These are phyloP conservation scores for Varecia variegata DNA, from an alignment of 2,797 vertebrate genomes.

Conservation along the genomic window DNA sequence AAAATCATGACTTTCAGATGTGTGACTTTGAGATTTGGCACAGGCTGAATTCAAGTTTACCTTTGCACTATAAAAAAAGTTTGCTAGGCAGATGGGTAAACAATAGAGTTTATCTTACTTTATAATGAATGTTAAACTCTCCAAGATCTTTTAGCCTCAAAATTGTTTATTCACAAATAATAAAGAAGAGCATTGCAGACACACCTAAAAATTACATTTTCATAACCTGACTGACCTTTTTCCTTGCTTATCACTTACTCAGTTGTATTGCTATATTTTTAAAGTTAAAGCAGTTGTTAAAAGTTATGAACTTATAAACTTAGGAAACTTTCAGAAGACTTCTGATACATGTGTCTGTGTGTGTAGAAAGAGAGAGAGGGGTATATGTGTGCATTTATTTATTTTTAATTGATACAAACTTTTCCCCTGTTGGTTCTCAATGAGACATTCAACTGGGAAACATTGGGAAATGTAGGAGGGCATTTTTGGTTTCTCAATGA, in stretches of 20 bases:
- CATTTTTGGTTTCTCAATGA: neutral
- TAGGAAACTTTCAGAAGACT: neutral
- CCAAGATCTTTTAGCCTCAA: conserved; percentile 6
- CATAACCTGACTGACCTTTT: neutral
- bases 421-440: neutral
- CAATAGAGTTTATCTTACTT: conserved; percentile 31
- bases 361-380: neutral
- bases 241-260: neutral
- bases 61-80: conserved; percentile 44
- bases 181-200: neutral
- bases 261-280: conserved; percentile 4
- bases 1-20: conserved; percentile 38
- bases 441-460: neutral
- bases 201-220: neutral
- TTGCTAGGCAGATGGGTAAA: conserved; percentile 31
- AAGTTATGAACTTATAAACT: conserved; percentile 10
- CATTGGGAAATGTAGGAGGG: neutral
- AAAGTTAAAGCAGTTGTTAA: conserved; percentile 14
- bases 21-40: conserved; percentile 48
- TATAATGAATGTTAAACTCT: conserved; percentile 40
- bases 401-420: neutral
- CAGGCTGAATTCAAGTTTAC: conserved; percentile 47
- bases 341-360: neutral
- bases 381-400: neutral
- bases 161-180: conserved; percentile 46